phyloP scores from a whole-genome alignment of 2,888 invertebrate species.

The Acanthosepion esculentum region DNA sequence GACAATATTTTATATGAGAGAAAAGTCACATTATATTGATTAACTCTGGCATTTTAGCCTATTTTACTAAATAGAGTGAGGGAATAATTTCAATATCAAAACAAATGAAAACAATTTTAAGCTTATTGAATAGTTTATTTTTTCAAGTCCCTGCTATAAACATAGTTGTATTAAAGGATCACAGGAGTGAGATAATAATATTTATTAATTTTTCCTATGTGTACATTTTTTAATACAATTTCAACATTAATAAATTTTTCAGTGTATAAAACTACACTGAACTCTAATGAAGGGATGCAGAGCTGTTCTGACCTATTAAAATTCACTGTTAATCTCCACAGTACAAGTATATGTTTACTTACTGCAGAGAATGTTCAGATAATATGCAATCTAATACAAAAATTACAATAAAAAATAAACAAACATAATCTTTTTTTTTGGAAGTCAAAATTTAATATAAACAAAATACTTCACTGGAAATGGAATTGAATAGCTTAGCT shows the following conservation, averaged over 20 bases:
- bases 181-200: too few relatives aligned
- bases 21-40: not conserved
- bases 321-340: not conserved
- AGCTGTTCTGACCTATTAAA: not conserved
- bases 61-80: not conserved
- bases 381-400: not conserved
- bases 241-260: not conserved
- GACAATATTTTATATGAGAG: not conserved
- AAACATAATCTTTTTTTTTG: not conserved
- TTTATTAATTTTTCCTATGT: not conserved
- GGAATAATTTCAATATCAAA: not conserved
- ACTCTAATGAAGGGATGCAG: not conserved
- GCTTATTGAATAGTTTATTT: too few relatives aligned
- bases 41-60: not conserved
- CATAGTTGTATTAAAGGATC: too few relatives aligned
- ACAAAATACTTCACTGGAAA: not conserved
- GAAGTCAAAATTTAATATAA: not conserved
- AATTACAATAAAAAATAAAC: not conserved
- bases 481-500: not conserved
- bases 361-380: not conserved
- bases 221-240: not conserved
- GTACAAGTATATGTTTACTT: not conserved
- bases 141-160: too few relatives aligned
- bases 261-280: constrained; percentile 22
- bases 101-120: not conserved